These are phyloP conservation scores for Drosophila kanekoi DNA, from an alignment of 2,888 invertebrate genomes.

Conservation along the genomic window DNA sequence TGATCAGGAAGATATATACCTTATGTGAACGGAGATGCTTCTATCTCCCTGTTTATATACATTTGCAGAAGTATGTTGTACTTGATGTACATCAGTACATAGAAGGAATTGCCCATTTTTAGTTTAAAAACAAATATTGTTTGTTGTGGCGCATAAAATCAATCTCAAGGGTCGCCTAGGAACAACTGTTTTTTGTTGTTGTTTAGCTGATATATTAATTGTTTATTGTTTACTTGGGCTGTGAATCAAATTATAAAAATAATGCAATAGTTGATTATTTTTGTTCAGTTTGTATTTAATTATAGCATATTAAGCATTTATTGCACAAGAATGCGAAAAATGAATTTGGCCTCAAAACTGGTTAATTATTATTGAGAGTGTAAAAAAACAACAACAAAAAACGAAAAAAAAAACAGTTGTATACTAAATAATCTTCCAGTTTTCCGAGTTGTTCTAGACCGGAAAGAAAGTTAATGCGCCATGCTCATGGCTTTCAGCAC, in stretches of 20 bases:
- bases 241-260: not conserved
- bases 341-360: slow-evolving; percentile 4
- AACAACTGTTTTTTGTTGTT: not conserved
- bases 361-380: not conserved
- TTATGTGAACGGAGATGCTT: no score
- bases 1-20: no score
- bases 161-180: not conserved
- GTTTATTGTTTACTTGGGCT: not conserved
- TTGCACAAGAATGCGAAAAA: slow-evolving; percentile 11
- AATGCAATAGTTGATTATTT: not conserved
- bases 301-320: not conserved
- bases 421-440: not conserved
- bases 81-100: no score
- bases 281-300: not conserved
- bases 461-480: slow-evolving; percentile 19
- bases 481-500: not conserved
- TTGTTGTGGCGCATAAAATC: not conserved
- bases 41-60: no score
- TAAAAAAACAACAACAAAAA: no score
- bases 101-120: no score
- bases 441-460: slow-evolving; percentile 5
- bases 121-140: no score
- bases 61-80: no score
- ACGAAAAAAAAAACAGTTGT: no score
- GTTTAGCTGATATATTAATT: no score